Evolutionary conservation across 2,113 vertebrate species (phyloP), one percentile per base, ranked within the genome.

Genomic region (Erinaceus europaeus): DNA sequence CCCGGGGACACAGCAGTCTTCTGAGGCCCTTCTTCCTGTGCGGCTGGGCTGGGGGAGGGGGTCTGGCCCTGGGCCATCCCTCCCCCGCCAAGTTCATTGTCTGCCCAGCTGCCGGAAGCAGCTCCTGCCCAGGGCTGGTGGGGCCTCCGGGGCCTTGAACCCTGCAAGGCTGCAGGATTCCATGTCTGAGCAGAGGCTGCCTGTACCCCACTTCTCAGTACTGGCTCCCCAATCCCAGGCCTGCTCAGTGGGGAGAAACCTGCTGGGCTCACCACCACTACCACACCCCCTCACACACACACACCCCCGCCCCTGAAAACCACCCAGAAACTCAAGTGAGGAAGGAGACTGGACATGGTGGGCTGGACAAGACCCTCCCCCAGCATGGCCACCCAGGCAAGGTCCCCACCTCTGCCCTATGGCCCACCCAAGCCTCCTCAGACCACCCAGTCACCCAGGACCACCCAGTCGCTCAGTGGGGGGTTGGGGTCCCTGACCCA

Each of bases 1-100:
- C 72, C 34, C 46, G 38, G 85, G 94, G 93, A 95, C 93, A 91
- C 27, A 2, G 74, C 79, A n/a, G n/a, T n/a, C n/a, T n/a, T 84
- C 46, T 79, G 18, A 78, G 67, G 79, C 83, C 86, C 0, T 23
- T 40, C 78, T 89, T 94, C 92, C 94, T 93, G 89, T 89, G 90
- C 7, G 64, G 92, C 88, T 74, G 75, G 36, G 90, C 4, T 9
- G 85, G 42, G 48, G 40, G 29, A 75, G 71, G 25, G 42, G 85
- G 9, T 25, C 92, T 93, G 94, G 94, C 93, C 32, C n/a, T 0
- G 14, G 82, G 88, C 94, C 94, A 92, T 55, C 46, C 25, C 46
- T 48, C 83, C 59, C 61, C 50, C 14, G 55, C 90, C 44, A 55
- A n/a, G 88, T 17, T 0, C 90, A 92, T 91, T 93, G 94, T 94